These are phyloP conservation scores for Drosophila subobscura DNA, from an alignment of 1,140 invertebrate species.

Conservation along the genomic window DNA sequence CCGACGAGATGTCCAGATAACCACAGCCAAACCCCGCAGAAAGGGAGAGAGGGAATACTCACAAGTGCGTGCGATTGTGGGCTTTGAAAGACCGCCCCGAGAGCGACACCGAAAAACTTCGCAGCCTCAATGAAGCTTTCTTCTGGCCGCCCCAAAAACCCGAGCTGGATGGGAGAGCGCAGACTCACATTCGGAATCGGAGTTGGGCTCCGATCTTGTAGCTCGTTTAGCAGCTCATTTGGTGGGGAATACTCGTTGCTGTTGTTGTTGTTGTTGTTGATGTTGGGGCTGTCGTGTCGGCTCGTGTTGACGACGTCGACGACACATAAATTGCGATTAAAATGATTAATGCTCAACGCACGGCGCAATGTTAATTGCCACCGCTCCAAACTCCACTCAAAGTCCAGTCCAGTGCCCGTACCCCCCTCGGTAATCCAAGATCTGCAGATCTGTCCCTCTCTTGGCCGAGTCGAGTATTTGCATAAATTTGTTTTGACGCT, in stretches of 20 bases:
- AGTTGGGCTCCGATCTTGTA: slow-evolving; percentile 18
- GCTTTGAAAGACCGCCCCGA: slow-evolving; percentile 76
- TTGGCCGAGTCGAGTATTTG: slow-evolving; percentile 54
- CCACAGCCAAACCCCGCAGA: neutral
- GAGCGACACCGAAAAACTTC: slow-evolving; percentile 56
- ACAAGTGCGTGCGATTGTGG: slow-evolving; percentile 38
- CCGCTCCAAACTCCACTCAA: slow-evolving; percentile 45
- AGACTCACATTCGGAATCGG: no score
- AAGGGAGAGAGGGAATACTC: neutral
- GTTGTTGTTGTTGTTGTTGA: slow-evolving; percentile 15
- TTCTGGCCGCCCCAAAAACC: slow-evolving; percentile 47
- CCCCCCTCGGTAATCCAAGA: slow-evolving; percentile 5
- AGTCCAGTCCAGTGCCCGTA: slow-evolving; percentile 8
- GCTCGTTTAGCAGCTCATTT: slow-evolving; percentile 71
- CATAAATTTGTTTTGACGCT: slow-evolving; percentile 82
- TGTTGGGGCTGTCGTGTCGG: slow-evolving; percentile 52
- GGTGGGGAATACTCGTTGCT: slow-evolving; percentile 41
- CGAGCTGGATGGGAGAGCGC: slow-evolving; percentile 12
- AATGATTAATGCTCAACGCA: slow-evolving; percentile 82
- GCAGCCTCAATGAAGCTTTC: slow-evolving; percentile 62
- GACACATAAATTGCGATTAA: slow-evolving; percentile 82
- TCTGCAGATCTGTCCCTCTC: slow-evolving; percentile 11
- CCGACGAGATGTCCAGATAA: slow-evolving; percentile 50
- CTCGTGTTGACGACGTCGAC: slow-evolving; percentile 75
- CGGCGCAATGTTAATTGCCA: slow-evolving; percentile 80